Evolutionary conservation across 1,140 invertebrate genomes (phyloP).

Genomic region (Trinorchestia longiramus): DNA sequence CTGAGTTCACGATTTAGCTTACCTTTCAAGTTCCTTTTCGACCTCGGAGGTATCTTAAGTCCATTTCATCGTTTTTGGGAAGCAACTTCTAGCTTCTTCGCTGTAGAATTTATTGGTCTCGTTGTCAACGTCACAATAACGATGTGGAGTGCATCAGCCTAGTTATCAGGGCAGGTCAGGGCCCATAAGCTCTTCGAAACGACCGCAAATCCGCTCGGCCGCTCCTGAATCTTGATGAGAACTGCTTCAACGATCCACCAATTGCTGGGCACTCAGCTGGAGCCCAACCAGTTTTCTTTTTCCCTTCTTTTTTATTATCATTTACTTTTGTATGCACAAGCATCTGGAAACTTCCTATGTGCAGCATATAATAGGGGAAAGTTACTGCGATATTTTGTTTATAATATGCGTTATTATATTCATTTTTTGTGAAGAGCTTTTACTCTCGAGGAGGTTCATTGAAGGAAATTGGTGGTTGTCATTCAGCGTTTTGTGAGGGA

Average conservation of each 20-base stretch:
- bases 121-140: constrained; percentile 53
- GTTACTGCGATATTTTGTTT: neutral
- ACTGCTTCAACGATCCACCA: constrained; percentile 36
- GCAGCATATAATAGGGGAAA: neutral
- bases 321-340: neutral
- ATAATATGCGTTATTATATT: neutral
- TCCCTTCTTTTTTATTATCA: neutral
- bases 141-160: constrained; percentile 39
- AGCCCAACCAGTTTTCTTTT: neutral
- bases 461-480: neutral
- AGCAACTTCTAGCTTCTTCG: neutral
- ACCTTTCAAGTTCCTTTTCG: neutral
- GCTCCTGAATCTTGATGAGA: constrained; percentile 52
- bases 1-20: neutral
- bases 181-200: constrained; percentile 52
- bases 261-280: neutral
- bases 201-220: constrained; percentile 49
- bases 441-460: neutral
- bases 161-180: constrained; percentile 48
- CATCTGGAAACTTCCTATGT: neutral
- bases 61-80: neutral
- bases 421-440: neutral
- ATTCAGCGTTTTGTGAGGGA: neutral
- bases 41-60: neutral
- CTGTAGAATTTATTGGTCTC: constrained; percentile 33